These are phyloP conservation scores for Onychomys arenicola DNA, from an alignment of 2,797 vertebrate genomes.

Conservation along the genomic window DNA sequence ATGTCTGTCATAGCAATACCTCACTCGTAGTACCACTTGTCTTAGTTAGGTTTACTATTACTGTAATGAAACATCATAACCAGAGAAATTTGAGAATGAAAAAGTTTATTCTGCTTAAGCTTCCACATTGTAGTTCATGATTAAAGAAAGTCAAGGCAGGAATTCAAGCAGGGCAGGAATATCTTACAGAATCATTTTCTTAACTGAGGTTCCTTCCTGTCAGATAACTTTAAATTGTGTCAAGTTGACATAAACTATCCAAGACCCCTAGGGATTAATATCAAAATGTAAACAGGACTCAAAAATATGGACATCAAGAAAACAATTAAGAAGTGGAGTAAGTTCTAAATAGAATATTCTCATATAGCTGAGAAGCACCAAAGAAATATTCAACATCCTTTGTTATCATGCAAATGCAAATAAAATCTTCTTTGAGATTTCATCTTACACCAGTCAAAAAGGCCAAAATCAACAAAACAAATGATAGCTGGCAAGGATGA, in stretches of 20 bases:
- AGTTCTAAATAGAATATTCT: not conserved
- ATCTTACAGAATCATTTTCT: not conserved
- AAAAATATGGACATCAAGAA: not conserved
- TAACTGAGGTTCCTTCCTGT: too few relatives aligned
- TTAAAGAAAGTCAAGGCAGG: too few relatives aligned
- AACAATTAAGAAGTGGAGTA: not conserved
- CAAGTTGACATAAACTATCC: not conserved
- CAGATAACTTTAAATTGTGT: not conserved
- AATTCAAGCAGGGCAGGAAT: not conserved
- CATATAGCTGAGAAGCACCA: not conserved
- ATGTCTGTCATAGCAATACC: too few relatives aligned
- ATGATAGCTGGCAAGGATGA: not conserved
- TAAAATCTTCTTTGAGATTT: not conserved
- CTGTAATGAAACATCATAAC: too few relatives aligned
- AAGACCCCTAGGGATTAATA: not conserved
- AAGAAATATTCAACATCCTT: not conserved
- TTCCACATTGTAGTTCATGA: too few relatives aligned
- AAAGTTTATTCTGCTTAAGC: too few relatives aligned
- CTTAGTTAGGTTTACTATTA: too few relatives aligned
- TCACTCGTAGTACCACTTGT: too few relatives aligned
- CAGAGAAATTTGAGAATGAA: too few relatives aligned
- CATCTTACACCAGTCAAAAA: not conserved
- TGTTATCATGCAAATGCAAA: not conserved
- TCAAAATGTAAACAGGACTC: not conserved
- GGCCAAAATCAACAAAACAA: not conserved